Percentiles rank a stretch among this genome's conserved stretches.
Conservation (phyloP, 2,888 invertebrate genomes). For the Leucoptera coffeella region DNA sequence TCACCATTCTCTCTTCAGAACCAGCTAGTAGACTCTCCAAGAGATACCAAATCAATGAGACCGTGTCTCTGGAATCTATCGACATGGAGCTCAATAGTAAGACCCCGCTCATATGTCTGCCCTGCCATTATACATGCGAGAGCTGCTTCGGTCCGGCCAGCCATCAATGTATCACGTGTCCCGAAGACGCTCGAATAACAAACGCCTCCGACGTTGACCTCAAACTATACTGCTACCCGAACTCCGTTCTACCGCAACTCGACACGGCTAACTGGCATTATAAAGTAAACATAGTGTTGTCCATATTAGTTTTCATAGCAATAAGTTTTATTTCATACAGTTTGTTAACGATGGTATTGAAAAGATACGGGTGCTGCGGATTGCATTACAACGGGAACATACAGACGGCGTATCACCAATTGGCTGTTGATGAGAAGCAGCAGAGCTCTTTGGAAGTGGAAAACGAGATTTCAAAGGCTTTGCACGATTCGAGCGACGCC, state of each 20-base stretch:
- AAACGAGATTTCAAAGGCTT: slow-evolving; percentile 33
- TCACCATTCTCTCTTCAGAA: slow-evolving; percentile 22
- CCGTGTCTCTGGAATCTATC: slow-evolving; percentile 19
- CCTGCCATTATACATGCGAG: slow-evolving; percentile 72
- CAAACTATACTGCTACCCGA: slow-evolving; percentile 45
- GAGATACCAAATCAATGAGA: slow-evolving; percentile 16
- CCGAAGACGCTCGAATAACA: slow-evolving; percentile 56
- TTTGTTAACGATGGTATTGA: slow-evolving; percentile 17
- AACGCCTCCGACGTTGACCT: slow-evolving; percentile 28
- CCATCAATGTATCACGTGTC: slow-evolving; percentile 63
- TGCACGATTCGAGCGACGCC: slow-evolving; percentile 29
- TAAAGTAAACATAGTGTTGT: slow-evolving; percentile 29
- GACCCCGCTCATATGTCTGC: slow-evolving; percentile 45
- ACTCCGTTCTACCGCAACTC: slow-evolving; percentile 30
- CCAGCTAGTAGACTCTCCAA: slow-evolving; percentile 16
- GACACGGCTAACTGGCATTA: slow-evolving; percentile 37
- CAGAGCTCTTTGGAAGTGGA: slow-evolving; percentile 33
- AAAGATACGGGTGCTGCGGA: slow-evolving; percentile 14
- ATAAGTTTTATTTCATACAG: slow-evolving; percentile 18
- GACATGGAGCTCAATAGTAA: slow-evolving; percentile 25
- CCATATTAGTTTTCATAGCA: slow-evolving; percentile 22
- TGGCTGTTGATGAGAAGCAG: slow-evolving; percentile 30
- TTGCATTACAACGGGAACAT: slow-evolving; percentile 23
- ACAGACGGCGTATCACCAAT: slow-evolving; percentile 27
- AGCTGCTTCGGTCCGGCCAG: slow-evolving; percentile 63